Conservation (phyloP, 2,113 vertebrate genomes). For the Ceyx cyanopectus region DNA sequence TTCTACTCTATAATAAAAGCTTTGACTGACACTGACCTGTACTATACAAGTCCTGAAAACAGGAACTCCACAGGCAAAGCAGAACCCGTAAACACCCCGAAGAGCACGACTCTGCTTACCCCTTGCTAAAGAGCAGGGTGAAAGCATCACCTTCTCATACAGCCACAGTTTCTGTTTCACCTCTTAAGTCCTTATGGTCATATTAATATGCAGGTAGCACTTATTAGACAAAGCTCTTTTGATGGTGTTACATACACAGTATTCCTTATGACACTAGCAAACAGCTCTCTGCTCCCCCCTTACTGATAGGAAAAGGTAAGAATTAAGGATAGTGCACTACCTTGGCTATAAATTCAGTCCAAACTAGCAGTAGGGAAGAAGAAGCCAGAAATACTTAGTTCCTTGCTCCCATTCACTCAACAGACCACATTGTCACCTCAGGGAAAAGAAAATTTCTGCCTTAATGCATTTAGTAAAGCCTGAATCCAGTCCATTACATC, state of each 20-base stretch:
- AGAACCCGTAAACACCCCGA: accelerated
- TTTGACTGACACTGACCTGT: neutral
- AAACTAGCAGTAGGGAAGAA: neutral
- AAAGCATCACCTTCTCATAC: neutral
- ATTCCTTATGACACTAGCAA: neutral
- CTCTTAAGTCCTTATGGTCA: neutral
- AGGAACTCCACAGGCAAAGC: neutral
- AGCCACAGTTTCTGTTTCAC: neutral
- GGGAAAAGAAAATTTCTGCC: neutral
- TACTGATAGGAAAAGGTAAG: neutral
- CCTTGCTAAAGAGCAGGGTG: neutral
- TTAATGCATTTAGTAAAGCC: neutral
- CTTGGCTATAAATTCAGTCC: neutral
- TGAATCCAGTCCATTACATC: neutral
- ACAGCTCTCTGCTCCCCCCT: neutral
- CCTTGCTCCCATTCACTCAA: neutral
- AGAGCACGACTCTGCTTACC: neutral
- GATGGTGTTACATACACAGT: neutral
- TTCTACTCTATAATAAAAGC: neutral
- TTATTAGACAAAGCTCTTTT: neutral
- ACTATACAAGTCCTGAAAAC: neutral
- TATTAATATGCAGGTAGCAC: neutral
- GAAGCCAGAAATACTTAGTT: neutral
- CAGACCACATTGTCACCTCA: neutral
- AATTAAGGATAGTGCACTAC: neutral